Conservation (phyloP, 92 coral and sea anemone species). For the Plumapathes pennacea region DNA sequence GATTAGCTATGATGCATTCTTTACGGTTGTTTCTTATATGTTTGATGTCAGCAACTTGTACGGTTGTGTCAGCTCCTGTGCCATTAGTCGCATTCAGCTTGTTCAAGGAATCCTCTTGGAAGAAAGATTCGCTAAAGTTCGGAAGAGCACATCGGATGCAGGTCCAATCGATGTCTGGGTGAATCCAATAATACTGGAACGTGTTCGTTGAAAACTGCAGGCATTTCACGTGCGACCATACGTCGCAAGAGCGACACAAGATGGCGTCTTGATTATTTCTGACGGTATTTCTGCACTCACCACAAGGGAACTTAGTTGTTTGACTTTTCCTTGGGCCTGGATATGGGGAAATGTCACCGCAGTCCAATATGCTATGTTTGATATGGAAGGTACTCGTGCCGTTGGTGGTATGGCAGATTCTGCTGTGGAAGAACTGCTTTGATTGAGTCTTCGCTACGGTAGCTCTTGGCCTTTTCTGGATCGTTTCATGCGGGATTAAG, state of each 20-base stretch:
- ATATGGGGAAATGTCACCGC: slow-evolving; percentile 23
- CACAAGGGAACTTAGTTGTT: slow-evolving; percentile 34
- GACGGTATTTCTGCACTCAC: slow-evolving; percentile 31
- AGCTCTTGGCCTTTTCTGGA: no score
- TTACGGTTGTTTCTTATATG: slow-evolving; percentile 14
- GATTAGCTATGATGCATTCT: slow-evolving; percentile 21
- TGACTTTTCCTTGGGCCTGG: slow-evolving; percentile 18
- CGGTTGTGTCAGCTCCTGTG: no score
- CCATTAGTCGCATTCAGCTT: no score
- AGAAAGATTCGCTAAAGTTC: no score
- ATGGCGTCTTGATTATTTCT: slow-evolving; percentile 56
- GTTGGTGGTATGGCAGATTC: slow-evolving; percentile 14
- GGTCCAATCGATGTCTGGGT: slow-evolving; percentile 37
- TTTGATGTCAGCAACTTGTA: slow-evolving; percentile 19
- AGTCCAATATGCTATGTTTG: slow-evolving; percentile 15
- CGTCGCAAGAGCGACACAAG: slow-evolving; percentile 27
- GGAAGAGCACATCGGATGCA: slow-evolving; percentile 37
- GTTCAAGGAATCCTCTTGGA: no score
- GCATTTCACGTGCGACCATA: slow-evolving; percentile 49
- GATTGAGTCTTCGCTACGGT: no score
- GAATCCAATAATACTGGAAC: slow-evolving; percentile 15
- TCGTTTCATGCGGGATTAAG: no score
- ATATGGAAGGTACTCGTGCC: slow-evolving; percentile 24
- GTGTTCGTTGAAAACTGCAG: slow-evolving; percentile 3
- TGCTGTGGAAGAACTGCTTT: slow-evolving; percentile 15